Conservation (phyloP, 2,113 vertebrate genomes). For the Hymenochirus boettgeri region DNA sequence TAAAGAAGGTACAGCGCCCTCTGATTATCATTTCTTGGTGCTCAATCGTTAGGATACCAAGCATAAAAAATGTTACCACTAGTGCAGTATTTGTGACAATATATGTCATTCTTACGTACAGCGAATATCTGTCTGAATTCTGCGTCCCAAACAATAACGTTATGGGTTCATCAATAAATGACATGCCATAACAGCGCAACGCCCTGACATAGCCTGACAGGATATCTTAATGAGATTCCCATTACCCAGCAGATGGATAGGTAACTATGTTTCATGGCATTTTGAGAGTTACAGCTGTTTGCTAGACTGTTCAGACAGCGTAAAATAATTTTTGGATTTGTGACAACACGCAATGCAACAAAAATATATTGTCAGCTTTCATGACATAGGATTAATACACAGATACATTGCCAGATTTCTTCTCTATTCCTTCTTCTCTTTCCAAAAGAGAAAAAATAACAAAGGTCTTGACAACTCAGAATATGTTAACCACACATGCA, state of each 20-base stretch:
- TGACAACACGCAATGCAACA: background rate
- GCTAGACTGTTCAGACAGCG: background rate
- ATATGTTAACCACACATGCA: background rate
- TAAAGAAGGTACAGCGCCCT: too few relatives aligned
- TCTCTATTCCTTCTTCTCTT: too few relatives aligned
- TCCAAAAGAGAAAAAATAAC: background rate
- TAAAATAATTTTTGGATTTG: background rate
- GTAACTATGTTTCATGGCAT: background rate
- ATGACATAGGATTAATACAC: background rate
- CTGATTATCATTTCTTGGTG: background rate
- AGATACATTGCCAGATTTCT: slow-evolving; percentile 1
- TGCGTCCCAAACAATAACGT: background rate
- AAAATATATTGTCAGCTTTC: slow-evolving; percentile 7
- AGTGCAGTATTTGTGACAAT: background rate
- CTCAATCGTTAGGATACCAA: background rate
- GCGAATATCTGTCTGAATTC: background rate
- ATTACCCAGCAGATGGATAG: slow-evolving; percentile 1
- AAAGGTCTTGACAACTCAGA: background rate
- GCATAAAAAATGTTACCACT: background rate
- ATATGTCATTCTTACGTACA: background rate
- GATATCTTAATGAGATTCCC: background rate
- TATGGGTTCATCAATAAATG: slow-evolving; percentile 6
- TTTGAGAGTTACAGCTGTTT: background rate
- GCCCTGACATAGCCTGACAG: slow-evolving; percentile 1
- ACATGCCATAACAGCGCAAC: background rate